These are phyloP conservation scores for Otis tarda DNA, from an alignment of 2,113 vertebrate genomes.

Conservation along the genomic window DNA sequence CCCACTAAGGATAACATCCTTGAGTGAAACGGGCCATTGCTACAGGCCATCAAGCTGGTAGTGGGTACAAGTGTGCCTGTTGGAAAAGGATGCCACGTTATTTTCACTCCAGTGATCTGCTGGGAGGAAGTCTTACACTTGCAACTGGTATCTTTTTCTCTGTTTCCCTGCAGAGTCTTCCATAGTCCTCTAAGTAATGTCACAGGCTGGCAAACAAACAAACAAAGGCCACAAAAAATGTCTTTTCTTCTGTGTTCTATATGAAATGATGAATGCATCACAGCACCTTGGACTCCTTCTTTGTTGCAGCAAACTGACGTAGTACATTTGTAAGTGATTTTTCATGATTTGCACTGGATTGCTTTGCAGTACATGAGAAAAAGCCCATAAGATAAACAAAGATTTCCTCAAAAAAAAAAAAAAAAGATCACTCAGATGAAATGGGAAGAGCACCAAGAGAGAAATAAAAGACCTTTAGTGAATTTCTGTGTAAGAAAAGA, in stretches of 20 bases:
- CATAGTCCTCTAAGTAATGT: neutral
- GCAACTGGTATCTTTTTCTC: neutral
- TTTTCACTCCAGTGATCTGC: neutral
- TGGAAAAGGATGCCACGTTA: neutral
- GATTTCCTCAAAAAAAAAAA: neutral
- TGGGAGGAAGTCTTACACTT: neutral
- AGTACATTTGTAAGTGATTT: neutral
- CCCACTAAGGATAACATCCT: neutral
- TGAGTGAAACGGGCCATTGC: neutral
- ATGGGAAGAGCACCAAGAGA: neutral
- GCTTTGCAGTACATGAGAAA: neutral
- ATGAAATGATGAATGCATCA: neutral
- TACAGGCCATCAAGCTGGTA: neutral
- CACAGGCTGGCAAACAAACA: neutral
- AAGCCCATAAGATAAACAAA: neutral
- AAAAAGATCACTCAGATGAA: neutral
- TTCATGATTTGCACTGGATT: neutral
- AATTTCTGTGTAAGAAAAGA: neutral
- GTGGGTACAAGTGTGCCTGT: fast-evolving
- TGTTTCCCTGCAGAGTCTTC: neutral
- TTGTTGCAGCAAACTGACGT: neutral
- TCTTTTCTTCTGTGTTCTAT: neutral
- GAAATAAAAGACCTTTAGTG: neutral
- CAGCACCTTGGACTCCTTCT: neutral
- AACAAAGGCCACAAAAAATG: neutral